Evolutionary conservation across 2,797 vertebrate species (phyloP).

Genomic region (Prunella strophiata): DNA sequence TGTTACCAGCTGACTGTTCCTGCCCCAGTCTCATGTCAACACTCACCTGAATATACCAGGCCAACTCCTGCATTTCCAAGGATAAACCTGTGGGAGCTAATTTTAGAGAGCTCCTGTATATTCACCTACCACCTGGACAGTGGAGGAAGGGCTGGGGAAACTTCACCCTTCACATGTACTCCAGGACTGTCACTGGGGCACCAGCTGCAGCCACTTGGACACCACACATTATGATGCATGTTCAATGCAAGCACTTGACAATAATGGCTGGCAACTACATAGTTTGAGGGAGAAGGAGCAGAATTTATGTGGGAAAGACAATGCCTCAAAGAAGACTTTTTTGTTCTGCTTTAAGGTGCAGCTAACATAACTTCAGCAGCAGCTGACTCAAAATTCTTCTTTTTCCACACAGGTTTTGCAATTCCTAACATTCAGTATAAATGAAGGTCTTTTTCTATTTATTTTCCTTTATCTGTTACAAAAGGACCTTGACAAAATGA

Average conservation of each 20-base stretch:
- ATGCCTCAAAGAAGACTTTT: neutral
- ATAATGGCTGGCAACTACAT: neutral
- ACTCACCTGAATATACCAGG: conserved; percentile 16
- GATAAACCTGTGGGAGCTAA: neutral
- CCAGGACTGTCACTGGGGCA: neutral
- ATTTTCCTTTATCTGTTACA: conserved; percentile 36
- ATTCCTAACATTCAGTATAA: neutral
- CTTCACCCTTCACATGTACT: neutral
- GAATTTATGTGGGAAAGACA: neutral
- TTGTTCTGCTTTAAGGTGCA: neutral
- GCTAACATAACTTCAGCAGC: conserved; percentile 4
- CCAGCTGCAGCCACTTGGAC: neutral
- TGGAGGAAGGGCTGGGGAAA: neutral
- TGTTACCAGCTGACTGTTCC: neutral
- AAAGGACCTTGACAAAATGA: conserved; percentile 21
- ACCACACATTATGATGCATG: rapidly evolving
- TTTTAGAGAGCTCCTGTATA: neutral
- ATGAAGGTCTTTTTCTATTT: conserved; percentile 39
- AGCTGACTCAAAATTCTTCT: conserved; percentile 14
- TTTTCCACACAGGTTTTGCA: conserved; percentile 19
- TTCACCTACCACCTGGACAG: neutral
- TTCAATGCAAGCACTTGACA: neutral
- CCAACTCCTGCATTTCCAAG: neutral
- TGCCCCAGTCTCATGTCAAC: neutral
- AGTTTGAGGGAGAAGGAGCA: neutral